Conservation (phyloP, 2,797 vertebrate species). For the Coendou prehensilis region DNA sequence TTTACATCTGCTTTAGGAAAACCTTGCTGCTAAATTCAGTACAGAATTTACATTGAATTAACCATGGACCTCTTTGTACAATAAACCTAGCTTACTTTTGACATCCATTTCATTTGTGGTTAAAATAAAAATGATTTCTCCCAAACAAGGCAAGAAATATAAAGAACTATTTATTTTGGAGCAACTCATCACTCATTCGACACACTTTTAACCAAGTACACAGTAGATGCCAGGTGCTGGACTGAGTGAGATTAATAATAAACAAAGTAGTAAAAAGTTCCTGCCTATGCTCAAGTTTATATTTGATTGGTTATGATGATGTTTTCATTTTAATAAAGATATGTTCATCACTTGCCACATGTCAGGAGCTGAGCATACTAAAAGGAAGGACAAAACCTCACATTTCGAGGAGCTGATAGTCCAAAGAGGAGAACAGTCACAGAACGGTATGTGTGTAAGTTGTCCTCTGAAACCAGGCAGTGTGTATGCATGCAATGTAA, state of each 20-base stretch:
- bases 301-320: neutral
- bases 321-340: slow-evolving; percentile 9
- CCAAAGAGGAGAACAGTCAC: neutral
- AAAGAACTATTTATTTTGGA: neutral
- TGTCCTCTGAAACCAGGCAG: neutral
- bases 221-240: neutral
- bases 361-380: neutral
- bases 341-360: neutral
- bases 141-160: neutral
- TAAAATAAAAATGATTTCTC: neutral
- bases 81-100: neutral
- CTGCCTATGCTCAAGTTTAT: neutral
- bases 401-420: neutral
- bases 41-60: neutral
- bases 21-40: neutral
- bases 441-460: neutral
- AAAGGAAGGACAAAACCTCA: neutral
- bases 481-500: neutral
- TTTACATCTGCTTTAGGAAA: neutral
- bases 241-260: neutral
- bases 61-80: neutral
- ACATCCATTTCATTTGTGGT: neutral
- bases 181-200: neutral
- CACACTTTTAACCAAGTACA: neutral
- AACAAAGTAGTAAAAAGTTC: neutral